Evolutionary conservation across 92 coral and sea anemone genomes (phyloP), one percentile per base, ranked within the genome.

Genomic region (Micromussa lordhowensis): DNA sequence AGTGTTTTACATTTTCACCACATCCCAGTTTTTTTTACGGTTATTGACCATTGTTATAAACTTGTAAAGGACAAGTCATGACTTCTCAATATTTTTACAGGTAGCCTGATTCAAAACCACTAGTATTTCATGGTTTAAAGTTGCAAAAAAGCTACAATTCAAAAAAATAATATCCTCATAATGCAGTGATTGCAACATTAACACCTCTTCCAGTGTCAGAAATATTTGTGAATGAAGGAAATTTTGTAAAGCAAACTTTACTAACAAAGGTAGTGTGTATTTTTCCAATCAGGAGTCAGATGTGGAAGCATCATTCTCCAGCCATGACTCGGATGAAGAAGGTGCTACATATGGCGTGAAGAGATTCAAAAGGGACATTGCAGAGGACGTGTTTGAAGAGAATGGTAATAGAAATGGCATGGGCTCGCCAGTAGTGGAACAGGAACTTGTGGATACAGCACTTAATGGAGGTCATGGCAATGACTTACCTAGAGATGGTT

Each of bases 281-380:
- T 18, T 34, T 73, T 4, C n/a, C 14, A 34, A 88, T 57, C 61
- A 97, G 99, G 99, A 97, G 51, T 91, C 99, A 40, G 99, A 97
- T 91, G 96, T 95, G 1, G 99, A 97, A 77, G 99, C 98, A n/a
- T 97, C 99, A 28, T 90, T 96, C 29, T 97, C 99, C 19, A 96
- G 98, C 61, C 98, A 97, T 78, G 99, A 97, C 63, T 96, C 98
- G 35, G 99, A 97, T 49, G 96, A 96, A 72, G 99, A 97, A 26
- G 91, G 92, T 29, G 85, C 86, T 24, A 28, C 78, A 55, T 86
- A 51, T 69, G 91, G 91, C 0, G 69, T 89, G 70, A 92, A 93
- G 77, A 92, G 95, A 61, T 87, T 96, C 78, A 97, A 96, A 77
- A 96, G 93, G 68, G 99, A 97, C 49, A 93, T 94, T n/a, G 91